phyloP scores from a whole-genome alignment of 1,140 invertebrate genomes.

The Wiebesia pumilae region DNA sequence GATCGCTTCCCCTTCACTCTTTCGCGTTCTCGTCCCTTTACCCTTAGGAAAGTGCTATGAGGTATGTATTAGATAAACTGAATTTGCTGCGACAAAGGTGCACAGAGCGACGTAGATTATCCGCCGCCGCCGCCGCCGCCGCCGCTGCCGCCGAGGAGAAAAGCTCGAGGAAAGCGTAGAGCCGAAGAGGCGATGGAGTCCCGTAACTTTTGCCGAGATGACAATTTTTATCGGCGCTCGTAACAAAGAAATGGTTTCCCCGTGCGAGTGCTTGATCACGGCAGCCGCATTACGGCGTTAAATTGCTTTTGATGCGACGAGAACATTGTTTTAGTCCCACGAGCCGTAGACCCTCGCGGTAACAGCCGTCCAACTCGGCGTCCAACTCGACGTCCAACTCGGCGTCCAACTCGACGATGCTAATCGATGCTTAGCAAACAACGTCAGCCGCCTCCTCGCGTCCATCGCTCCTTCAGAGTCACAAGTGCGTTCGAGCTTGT shows the following conservation, averaged over 20 bases:
- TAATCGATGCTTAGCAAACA: constrained; percentile 72
- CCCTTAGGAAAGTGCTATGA: too few species aligned
- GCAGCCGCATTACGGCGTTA: constrained; percentile 53
- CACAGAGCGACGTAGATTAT: too few species aligned
- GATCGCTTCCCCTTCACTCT: too few species aligned
- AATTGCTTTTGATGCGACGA: constrained; percentile 62
- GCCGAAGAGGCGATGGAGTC: too few species aligned
- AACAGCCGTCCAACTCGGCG: constrained; percentile 48
- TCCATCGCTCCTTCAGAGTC: not conserved
- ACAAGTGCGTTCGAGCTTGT: constrained; percentile 69
- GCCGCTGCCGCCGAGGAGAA: too few species aligned
- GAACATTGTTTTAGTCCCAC: constrained; percentile 56
- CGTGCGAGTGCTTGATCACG: not conserved
- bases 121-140: too few species aligned
- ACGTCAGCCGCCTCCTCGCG: constrained; percentile 28
- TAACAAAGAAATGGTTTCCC: not conserved
- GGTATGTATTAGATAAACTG: too few species aligned
- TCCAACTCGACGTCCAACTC: not conserved
- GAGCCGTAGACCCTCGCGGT: constrained; percentile 57
- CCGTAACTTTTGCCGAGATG: not conserved
- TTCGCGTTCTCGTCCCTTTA: too few species aligned
- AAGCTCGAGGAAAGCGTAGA: too few species aligned
- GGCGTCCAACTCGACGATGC: constrained; percentile 29
- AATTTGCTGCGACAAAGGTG: too few species aligned
- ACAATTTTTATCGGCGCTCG: not conserved